Percentiles rank a stretch among this genome's conserved stretches.
Conservation (phyloP, 2,888 invertebrate genomes). For the Ctenicera cuprea region DNA sequence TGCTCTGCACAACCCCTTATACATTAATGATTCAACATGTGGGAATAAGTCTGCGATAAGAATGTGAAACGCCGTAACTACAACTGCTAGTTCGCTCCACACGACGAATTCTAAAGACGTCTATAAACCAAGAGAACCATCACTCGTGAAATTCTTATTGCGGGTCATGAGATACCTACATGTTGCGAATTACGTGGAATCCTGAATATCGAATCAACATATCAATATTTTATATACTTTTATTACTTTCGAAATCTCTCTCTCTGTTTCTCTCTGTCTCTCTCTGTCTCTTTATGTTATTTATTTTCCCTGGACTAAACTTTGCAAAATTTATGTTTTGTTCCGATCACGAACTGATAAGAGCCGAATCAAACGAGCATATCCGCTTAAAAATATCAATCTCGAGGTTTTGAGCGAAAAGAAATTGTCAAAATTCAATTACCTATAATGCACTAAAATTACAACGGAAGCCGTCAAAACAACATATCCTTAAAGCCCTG, state of each 20-base stretch:
- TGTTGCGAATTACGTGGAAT: conserved; percentile 43
- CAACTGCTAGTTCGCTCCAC: conserved; percentile 39
- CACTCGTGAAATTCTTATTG: conserved; percentile 45
- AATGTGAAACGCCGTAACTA: conserved; percentile 42
- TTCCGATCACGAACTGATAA: conserved; percentile 24
- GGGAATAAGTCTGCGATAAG: conserved; percentile 49
- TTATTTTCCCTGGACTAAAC: neutral
- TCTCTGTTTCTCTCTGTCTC: conserved; percentile 6
- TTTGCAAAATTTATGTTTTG: neutral
- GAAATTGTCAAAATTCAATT: conserved; percentile 17
- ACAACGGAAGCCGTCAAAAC: conserved; percentile 61
- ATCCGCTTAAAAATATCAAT: conserved; percentile 33
- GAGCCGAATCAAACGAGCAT: conserved; percentile 46
- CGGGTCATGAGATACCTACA: conserved; percentile 40
- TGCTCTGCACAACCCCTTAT: conserved; percentile 47
- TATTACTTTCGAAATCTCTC: conserved; percentile 19
- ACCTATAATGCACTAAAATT: conserved; percentile 43
- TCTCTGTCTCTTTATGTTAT: neutral
- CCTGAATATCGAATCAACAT: conserved; percentile 54
- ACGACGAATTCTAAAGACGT: conserved; percentile 45
- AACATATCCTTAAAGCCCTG: conserved; percentile 60
- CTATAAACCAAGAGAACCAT: conserved; percentile 38
- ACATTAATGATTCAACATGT: conserved; percentile 57
- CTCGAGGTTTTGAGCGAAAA: conserved; percentile 6
- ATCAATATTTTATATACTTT: conserved; percentile 48